Conservation (phyloP, 53 echinoderm and acorn worm species). For the Holothuria scabra region DNA sequence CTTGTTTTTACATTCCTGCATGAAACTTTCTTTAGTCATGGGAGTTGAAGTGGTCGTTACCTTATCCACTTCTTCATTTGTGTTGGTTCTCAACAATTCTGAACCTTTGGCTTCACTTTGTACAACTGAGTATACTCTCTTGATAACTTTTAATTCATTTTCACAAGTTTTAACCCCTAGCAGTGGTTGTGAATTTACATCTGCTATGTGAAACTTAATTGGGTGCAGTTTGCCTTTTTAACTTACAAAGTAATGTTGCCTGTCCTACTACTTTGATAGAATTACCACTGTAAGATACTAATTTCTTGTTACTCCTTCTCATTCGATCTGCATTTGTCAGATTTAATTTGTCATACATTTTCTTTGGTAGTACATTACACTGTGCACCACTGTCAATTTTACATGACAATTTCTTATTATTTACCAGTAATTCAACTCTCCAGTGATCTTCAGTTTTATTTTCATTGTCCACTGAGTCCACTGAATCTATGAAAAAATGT, state of each 20-base stretch:
- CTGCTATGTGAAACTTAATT: conserved; percentile 28
- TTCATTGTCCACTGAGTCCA: no score
- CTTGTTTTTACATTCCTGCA: neutral
- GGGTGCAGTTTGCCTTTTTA: neutral
- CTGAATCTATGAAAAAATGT: neutral
- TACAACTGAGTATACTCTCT: conserved; percentile 26
- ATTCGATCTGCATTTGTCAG: neutral
- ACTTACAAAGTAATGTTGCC: conserved; percentile 13
- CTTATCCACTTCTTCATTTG: no score
- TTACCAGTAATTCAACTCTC: no score
- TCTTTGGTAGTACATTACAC: conserved; percentile 7
- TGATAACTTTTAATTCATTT: conserved; percentile 21
- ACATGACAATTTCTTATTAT: conserved; percentile 1
- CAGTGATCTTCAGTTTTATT: no score
- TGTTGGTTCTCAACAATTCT: neutral
- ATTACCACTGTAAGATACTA: conserved; percentile 20
- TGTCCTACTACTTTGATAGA: neutral
- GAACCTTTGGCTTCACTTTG: neutral
- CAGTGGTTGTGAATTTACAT: conserved; percentile 11
- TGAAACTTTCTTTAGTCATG: conserved; percentile 12
- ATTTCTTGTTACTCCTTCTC: conserved; percentile 25
- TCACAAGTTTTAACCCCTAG: conserved; percentile 20
- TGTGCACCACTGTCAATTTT: conserved; percentile 36
- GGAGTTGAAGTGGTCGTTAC: neutral
- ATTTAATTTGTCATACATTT: neutral